Evolutionary conservation across 37 sponge, comb jelly and placozoan species (phyloP), one percentile per base, ranked within the genome.

Genomic region (Cladorhizidae sp.): DNA sequence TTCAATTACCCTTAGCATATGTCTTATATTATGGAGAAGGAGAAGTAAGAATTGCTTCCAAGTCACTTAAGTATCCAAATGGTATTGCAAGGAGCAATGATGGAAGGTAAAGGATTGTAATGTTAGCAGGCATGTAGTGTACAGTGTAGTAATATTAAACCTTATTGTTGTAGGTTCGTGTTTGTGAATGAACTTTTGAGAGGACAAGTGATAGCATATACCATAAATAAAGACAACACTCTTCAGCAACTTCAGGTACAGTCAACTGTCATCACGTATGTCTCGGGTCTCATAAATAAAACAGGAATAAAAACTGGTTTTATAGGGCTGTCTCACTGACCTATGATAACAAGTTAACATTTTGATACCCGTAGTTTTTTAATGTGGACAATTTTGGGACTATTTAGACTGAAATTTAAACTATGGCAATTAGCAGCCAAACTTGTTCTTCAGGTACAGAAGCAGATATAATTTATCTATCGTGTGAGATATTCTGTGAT

Each of bases 51-150:
- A 38, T 59, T 8, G 84, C 84, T 29, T 63, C 76, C 6, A 54
- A 49, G 21, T 40, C 59, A 1, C 40, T 83, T 1, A 54, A 20
- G 40, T 74, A 54, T 50, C 36, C 69, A 0, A 83, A 83, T 68
- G 84, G 84, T 25, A 75, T 83, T 55, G 50, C 73, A 32, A 83
- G 23, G 75, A 75, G 76, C 18, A 83, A 75, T 40, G 70, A 83
- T 75, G 70, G 70, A 65, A 75, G 73, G 84, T 83, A 68, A 3
- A 40, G 11, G 12, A 54, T 17, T n/a, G 70, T 38, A 15, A 38
- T 39, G 12, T 37, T 33, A 9, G 11, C 70, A 37, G 8, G 70
- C 18, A 28, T 70, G 70, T 41, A 28, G 73, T 52, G 7, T 72
- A 45, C 45, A 45, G 6, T 72, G 73, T 9, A 43, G 20, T 49